Evolutionary conservation across 2,888 invertebrate genomes (phyloP).

Genomic region (Eupithecia centaureata): DNA sequence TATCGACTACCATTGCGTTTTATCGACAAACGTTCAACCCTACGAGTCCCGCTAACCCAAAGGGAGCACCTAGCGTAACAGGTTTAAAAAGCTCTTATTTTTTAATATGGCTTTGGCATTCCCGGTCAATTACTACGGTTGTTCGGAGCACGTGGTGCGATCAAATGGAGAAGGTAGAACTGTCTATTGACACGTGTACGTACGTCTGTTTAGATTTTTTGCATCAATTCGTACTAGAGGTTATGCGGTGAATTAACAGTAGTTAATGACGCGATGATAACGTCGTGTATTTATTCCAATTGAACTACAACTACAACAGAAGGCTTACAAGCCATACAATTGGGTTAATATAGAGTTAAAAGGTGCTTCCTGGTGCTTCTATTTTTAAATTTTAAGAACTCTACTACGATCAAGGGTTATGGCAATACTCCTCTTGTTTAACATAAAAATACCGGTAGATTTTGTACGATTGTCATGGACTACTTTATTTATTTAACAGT

Average conservation of each 20-base stretch:
- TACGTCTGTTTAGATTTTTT: neutral
- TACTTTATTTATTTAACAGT: neutral
- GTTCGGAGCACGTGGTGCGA: conserved; percentile 41
- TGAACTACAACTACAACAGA: too few species aligned
- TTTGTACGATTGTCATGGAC: too few species aligned
- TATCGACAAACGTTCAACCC: conserved; percentile 35
- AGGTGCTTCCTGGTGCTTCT: neutral
- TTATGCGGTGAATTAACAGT: neutral
- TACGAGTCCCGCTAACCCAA: conserved; percentile 60
- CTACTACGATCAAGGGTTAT: too few species aligned
- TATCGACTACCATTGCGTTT: neutral
- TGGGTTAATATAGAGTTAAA: neutral
- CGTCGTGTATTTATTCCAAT: neutral
- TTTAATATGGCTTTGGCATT: conserved; percentile 71
- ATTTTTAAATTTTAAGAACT: too few species aligned
- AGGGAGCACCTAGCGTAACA: conserved; percentile 74
- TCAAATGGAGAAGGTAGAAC: conserved; percentile 33
- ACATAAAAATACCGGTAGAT: too few species aligned
- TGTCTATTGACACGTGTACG: conserved; percentile 1
- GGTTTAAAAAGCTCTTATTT: conserved; percentile 70
- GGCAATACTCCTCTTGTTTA: too few species aligned
- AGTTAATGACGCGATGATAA: neutral
- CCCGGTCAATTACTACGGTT: conserved; percentile 69
- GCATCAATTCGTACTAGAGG: too few species aligned
- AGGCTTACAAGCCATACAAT: neutral